Evolutionary conservation across 23 tunicate species (phyloP).

Genomic region (Clavelina lepadiformis): DNA sequence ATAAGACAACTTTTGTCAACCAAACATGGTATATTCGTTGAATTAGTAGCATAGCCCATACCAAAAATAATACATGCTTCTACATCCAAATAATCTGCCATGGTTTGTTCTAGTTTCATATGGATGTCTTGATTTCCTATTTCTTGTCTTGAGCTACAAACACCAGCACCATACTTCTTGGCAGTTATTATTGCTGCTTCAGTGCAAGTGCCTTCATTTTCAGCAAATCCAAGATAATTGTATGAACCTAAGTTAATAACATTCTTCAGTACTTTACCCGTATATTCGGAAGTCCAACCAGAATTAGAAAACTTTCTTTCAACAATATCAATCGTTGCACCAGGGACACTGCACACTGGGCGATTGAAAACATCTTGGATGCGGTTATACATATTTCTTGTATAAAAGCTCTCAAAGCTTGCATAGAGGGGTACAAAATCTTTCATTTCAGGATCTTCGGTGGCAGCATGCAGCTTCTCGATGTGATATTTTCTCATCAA

Average conservation of each 20-base stretch:
- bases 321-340: constrained; percentile 53
- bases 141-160: constrained; percentile 59
- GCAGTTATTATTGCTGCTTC: constrained; percentile 66
- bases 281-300: constrained; percentile 63
- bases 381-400: constrained; percentile 72
- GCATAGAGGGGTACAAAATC: constrained; percentile 79
- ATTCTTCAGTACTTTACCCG: constrained; percentile 52
- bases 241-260: constrained; percentile 76
- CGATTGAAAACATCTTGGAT: constrained; percentile 69
- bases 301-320: constrained; percentile 47
- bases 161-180: constrained; percentile 59
- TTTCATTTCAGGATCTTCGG: constrained; percentile 43
- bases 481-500: constrained; percentile 32
- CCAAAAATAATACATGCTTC: constrained; percentile 75
- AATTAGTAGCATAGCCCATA: constrained; percentile 92
- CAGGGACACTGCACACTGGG: constrained; percentile 85
- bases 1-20: constrained; percentile 71
- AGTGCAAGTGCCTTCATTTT: constrained; percentile 70
- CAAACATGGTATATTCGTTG: constrained; percentile 85
- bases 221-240: constrained; percentile 87
- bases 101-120: constrained; percentile 53
- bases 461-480: constrained; percentile 39
- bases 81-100: constrained; percentile 62
- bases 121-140: constrained; percentile 66
- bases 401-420: constrained; percentile 73